phyloP scores from a whole-genome alignment of 2,113 vertebrate species.

The Lynx canadensis region DNA sequence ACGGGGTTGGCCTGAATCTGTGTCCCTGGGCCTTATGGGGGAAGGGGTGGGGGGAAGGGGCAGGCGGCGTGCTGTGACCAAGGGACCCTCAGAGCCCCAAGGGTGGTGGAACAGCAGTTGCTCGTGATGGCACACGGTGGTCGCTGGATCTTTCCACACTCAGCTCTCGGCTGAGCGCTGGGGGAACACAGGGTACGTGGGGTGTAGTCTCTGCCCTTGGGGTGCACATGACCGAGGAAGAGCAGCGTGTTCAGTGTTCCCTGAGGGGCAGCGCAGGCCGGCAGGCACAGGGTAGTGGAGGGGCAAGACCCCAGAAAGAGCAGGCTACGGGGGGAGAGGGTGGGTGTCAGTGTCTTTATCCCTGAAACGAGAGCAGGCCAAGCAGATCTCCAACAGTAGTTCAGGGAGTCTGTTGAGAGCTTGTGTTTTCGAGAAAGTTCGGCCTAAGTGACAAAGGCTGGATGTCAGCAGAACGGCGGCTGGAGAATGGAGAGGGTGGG shows the following conservation, averaged over 20 bases:
- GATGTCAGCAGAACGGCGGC: accelerated
- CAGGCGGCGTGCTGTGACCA: not conserved
- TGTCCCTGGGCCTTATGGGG: not conserved
- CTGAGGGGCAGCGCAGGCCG: not conserved
- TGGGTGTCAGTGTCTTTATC: not conserved
- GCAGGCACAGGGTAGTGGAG: not conserved
- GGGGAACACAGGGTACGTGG: accelerated
- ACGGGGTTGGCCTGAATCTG: not conserved
- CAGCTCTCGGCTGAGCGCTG: not conserved
- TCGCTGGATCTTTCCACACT: accelerated
- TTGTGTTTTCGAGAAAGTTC: not conserved
- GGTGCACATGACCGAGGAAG: not conserved
- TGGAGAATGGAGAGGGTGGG: accelerated
- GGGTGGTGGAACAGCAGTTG: accelerated
- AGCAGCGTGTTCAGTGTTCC: not conserved
- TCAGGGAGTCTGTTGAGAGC: accelerated
- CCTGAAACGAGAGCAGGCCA: accelerated
- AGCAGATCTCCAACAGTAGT: accelerated
- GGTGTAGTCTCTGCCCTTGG: not conserved
- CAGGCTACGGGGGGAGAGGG: not conserved
- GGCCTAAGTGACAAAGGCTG: not conserved
- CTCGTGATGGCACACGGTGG: accelerated
- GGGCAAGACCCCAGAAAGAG: not conserved
- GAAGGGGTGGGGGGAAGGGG: not conserved
- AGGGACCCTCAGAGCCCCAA: not conserved